Conservation (phyloP, 2,888 invertebrate genomes). For the Ceriagrion tenellum region DNA sequence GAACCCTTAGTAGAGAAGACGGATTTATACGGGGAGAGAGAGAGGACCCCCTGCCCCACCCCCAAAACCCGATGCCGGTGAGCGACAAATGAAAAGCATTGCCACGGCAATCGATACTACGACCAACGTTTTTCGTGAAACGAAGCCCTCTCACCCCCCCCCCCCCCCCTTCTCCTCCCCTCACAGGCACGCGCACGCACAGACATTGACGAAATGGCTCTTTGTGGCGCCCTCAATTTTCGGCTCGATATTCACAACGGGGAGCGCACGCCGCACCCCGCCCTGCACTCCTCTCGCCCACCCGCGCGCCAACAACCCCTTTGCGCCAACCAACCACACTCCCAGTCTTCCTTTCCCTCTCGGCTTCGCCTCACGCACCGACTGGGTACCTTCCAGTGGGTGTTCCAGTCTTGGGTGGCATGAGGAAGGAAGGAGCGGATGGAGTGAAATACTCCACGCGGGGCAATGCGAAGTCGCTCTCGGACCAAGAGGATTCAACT, state of each 20-base stretch:
- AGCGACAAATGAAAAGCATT: conserved; percentile 36
- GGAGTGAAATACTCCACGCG: no score
- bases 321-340: neutral
- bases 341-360: neutral
- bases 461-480: neutral
- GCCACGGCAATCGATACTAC: conserved; percentile 47
- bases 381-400: no score
- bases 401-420: no score
- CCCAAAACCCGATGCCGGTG: neutral
- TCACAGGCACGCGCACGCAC: conserved; percentile 41
- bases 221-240: conserved; percentile 52
- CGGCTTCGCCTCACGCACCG: neutral
- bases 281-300: neutral
- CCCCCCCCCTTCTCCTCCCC: no score
- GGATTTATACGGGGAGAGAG: no score
- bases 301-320: neutral
- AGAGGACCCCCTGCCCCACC: neutral
- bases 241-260: conserved; percentile 40
- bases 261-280: neutral
- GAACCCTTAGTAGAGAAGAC: no score
- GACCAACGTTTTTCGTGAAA: conserved; percentile 24
- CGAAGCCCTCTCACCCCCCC: neutral
- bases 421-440: neutral
- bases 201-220: conserved; percentile 47
- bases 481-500: no score